phyloP scores from a whole-genome alignment of 2,113 vertebrate species.

The Elephantulus edwardii region DNA sequence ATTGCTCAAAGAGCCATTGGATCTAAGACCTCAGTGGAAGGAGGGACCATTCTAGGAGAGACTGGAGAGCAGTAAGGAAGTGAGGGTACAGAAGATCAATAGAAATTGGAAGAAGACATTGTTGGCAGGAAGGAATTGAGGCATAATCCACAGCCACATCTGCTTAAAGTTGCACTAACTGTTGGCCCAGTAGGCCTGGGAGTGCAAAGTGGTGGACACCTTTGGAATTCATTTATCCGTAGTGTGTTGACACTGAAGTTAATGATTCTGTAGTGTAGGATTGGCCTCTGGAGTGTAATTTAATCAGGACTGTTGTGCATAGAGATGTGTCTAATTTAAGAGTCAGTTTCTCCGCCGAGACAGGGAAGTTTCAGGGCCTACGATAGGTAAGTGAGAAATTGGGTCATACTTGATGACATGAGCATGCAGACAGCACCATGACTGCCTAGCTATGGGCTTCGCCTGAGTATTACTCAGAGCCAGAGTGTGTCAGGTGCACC shows the following conservation, averaged over 20 bases:
- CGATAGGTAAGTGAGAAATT: not conserved
- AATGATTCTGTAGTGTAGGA: not conserved
- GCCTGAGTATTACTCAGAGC: not conserved
- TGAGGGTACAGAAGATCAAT: not conserved
- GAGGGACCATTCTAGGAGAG: not conserved
- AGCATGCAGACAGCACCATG: not conserved
- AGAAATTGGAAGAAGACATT: not conserved
- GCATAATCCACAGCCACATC: not conserved
- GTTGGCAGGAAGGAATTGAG: not conserved
- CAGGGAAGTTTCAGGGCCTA: not conserved
- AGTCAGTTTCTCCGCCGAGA: not conserved
- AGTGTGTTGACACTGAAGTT: not conserved
- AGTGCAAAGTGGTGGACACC: not conserved
- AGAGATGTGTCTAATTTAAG: not conserved
- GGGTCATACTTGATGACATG: not conserved
- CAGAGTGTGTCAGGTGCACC: rapidly evolving
- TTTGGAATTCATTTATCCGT: not conserved
- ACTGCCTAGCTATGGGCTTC: not conserved
- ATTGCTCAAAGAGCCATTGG: too few relatives aligned
- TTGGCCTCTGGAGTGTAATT: not conserved
- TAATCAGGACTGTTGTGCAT: not conserved
- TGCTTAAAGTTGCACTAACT: not conserved
- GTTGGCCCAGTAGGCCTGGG: not conserved
- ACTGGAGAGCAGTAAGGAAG: not conserved
- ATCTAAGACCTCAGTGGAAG: not conserved